Conservation (phyloP, 2,113 vertebrate genomes). For the Aphelocoma coerulescens region DNA sequence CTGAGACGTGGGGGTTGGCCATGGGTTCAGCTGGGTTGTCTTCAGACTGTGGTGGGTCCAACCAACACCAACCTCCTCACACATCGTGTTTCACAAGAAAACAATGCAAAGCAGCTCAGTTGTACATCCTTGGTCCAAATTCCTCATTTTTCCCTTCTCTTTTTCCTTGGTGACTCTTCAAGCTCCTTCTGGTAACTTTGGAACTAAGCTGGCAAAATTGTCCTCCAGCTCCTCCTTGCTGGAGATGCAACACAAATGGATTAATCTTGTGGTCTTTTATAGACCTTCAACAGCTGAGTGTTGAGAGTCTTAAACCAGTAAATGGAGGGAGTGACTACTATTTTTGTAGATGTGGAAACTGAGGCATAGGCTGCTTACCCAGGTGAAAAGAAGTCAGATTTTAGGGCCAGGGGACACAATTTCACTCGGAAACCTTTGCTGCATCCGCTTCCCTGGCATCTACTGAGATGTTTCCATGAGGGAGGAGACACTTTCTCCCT, state of each 20-base stretch:
- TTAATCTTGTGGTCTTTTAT: background rate
- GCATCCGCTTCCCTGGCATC: background rate
- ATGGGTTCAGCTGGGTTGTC: background rate
- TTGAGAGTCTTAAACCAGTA: background rate
- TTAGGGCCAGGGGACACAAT: background rate
- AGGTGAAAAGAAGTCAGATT: background rate
- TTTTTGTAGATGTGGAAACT: background rate
- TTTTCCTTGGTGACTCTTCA: background rate
- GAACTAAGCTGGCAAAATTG: background rate
- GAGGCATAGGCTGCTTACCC: background rate
- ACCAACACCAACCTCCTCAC: background rate
- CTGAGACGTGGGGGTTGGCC: rapidly evolving
- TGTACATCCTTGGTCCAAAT: background rate
- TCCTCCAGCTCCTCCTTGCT: background rate
- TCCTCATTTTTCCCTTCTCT: background rate
- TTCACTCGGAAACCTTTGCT: background rate
- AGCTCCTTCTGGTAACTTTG: background rate
- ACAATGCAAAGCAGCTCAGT: background rate
- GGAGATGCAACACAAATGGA: background rate
- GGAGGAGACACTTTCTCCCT: background rate
- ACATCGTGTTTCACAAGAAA: rapidly evolving
- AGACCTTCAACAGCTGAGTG: background rate
- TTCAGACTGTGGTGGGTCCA: background rate
- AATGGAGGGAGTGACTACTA: background rate
- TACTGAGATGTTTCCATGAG: background rate